Conservation (phyloP, 2,113 vertebrate genomes). For the Aptenodytes forsteri region DNA sequence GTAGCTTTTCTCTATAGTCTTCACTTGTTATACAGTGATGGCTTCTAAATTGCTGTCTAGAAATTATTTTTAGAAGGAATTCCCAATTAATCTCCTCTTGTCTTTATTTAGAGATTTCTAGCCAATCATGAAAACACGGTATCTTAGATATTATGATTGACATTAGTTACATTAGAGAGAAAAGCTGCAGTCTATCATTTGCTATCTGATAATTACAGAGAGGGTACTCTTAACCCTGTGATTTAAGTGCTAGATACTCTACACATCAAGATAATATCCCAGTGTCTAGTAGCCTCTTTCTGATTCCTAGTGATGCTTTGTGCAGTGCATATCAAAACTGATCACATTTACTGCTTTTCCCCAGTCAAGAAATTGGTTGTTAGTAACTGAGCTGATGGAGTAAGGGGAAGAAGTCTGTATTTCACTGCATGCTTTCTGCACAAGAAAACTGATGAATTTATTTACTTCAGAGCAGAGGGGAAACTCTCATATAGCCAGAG, state of each 20-base stretch:
- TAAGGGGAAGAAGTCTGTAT: neutral
- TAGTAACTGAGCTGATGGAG: neutral
- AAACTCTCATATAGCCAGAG: neutral
- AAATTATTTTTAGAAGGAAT: neutral
- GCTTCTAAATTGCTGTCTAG: neutral
- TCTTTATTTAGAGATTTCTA: slow-evolving; percentile 13
- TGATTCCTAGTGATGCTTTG: neutral
- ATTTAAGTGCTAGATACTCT: neutral
- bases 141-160: neutral
- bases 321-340: neutral
- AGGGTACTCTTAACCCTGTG: neutral
- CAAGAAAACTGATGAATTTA: neutral
- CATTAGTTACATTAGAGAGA: neutral
- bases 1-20: neutral
- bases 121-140: neutral
- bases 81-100: neutral
- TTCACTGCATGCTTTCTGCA: neutral
- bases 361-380: neutral
- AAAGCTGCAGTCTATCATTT: neutral
- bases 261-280: neutral
- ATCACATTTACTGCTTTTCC: neutral
- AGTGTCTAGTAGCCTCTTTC: neutral
- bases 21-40: neutral
- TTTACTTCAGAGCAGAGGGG: neutral
- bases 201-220: slow-evolving; percentile 23